These are phyloP conservation scores for Eremophila alpestris DNA, from an alignment of 2,797 vertebrate species.

Conservation along the genomic window DNA sequence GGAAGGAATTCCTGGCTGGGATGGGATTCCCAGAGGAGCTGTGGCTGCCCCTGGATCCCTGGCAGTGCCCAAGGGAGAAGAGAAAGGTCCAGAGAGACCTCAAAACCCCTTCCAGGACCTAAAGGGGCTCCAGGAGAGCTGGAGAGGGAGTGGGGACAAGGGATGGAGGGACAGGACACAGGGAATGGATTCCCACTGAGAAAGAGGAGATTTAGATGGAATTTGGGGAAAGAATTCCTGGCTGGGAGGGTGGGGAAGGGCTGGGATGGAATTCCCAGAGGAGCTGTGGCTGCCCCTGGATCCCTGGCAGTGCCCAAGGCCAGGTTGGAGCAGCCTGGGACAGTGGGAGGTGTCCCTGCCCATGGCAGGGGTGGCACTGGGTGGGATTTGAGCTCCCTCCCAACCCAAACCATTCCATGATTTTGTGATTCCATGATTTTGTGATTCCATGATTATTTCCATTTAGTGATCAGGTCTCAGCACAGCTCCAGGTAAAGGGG, in stretches of 20 bases:
- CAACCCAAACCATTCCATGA: background rate
- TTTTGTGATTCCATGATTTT: background rate
- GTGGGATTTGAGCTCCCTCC: rapidly evolving
- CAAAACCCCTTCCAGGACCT: too few relatives aligned
- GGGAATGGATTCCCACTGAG: too few relatives aligned
- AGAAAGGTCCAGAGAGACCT: too few relatives aligned
- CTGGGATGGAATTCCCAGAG: too few relatives aligned
- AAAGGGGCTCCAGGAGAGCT: too few relatives aligned
- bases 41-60: background rate
- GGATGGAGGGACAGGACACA: too few relatives aligned
- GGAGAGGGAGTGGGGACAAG: too few relatives aligned
- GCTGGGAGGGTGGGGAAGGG: too few relatives aligned
- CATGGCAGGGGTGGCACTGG: background rate
- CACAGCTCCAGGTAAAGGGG: background rate
- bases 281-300: too few relatives aligned
- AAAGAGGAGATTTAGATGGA: too few relatives aligned
- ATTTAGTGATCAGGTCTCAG: background rate
- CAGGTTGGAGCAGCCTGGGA: rapidly evolving
- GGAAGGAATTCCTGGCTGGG: background rate
- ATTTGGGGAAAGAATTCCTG: too few relatives aligned
- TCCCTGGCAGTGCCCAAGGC: background rate
- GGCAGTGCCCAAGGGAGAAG: background rate
- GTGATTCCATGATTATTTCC: background rate
- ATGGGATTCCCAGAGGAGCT: background rate
- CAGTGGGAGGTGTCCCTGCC: background rate